These are phyloP conservation scores for Lasioglossum pauxillum DNA, from an alignment of 2,888 invertebrate species.

Conservation along the genomic window DNA sequence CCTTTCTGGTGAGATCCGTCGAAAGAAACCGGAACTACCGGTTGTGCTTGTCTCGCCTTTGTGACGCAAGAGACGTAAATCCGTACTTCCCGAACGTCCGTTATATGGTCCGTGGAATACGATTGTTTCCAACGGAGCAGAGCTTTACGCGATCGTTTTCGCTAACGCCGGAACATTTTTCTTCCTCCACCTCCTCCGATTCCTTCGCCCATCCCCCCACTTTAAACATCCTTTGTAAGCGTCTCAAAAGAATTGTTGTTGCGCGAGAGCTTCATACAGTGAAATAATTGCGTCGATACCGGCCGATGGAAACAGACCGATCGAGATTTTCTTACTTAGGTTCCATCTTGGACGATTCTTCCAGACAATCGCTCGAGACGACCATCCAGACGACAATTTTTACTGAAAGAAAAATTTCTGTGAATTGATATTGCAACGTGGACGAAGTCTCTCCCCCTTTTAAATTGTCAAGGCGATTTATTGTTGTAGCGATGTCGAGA, in stretches of 20 bases:
- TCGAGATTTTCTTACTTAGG: constrained; percentile 29
- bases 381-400: background rate
- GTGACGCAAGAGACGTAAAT: constrained; percentile 71
- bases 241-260: constrained; percentile 56
- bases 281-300: constrained; percentile 51
- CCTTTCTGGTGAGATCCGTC: constrained; percentile 69
- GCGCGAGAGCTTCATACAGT: constrained; percentile 26
- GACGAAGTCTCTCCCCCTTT: background rate
- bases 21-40: constrained; percentile 73
- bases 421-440: background rate
- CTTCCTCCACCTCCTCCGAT: constrained; percentile 30
- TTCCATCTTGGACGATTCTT: background rate
- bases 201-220: constrained; percentile 10
- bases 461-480: background rate
- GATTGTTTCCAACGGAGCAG: constrained; percentile 72
- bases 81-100: constrained; percentile 69
- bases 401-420: background rate
- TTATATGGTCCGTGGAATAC: constrained; percentile 72
- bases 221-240: constrained; percentile 54
- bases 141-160: constrained; percentile 53
- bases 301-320: background rate
- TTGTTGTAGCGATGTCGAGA: background rate
- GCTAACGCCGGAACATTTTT: constrained; percentile 55
- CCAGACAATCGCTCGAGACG: background rate
- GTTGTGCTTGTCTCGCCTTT: constrained; percentile 66